phyloP scores from a whole-genome alignment of 2,888 invertebrate species.

The Neria commutata region DNA sequence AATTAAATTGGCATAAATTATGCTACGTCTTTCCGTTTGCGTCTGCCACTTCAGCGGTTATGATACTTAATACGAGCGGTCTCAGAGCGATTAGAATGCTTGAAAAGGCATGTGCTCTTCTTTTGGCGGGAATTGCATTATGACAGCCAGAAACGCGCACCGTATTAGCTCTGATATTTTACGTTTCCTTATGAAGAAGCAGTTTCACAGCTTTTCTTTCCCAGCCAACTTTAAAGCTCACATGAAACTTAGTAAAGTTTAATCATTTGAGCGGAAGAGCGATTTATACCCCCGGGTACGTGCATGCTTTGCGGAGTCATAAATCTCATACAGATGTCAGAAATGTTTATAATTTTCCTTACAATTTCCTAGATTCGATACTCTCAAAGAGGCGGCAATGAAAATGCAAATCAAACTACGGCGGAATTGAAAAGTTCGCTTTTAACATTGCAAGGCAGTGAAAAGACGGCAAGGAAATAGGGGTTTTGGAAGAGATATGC shows the following conservation, averaged over 20 bases:
- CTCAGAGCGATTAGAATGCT: background rate
- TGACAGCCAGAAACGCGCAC: background rate
- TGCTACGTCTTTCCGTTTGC: background rate
- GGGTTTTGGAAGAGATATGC: too few species aligned
- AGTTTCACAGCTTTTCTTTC: background rate
- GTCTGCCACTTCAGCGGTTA: background rate
- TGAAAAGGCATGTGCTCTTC: too few species aligned
- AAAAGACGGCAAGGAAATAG: background rate
- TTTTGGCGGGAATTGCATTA: too few species aligned
- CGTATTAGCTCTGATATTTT: too few species aligned
- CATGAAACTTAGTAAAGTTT: background rate
- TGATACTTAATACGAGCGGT: background rate
- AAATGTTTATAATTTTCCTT: slow-evolving; percentile 24
- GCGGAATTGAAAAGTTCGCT: slow-evolving; percentile 19
- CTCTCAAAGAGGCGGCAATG: background rate
- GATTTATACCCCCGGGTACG: background rate
- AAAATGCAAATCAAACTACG: slow-evolving; percentile 25
- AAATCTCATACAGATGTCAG: slow-evolving; percentile 41
- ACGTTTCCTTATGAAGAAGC: too few species aligned
- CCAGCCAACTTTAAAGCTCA: background rate
- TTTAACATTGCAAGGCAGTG: background rate
- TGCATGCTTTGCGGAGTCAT: slow-evolving; percentile 20
- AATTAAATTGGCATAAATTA: slow-evolving; percentile 18
- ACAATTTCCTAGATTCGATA: background rate
- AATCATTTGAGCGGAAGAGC: background rate